Evolutionary conservation across 1,140 invertebrate species (phyloP), one percentile per base, ranked within the genome.

Genomic region (Hycleus phaleratus): DNA sequence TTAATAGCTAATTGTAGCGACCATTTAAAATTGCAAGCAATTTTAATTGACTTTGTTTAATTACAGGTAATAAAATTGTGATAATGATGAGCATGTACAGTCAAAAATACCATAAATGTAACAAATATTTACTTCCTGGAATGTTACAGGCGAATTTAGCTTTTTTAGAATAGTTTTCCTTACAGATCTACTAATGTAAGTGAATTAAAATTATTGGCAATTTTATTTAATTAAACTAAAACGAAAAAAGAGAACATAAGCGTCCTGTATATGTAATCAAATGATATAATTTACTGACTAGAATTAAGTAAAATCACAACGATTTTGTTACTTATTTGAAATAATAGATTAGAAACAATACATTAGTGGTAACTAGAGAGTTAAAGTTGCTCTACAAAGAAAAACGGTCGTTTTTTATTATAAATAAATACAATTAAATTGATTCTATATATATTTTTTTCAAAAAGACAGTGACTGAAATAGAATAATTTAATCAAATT

Each of bases 291-390:
- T 39, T 24, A 64, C 59, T 64, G 63, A 64, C 63, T 64, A 64
- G 63, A 64, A 64, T 64, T 64, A 59, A 50, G 59, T 38, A 56
- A 61, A 32, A 64, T 64, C 63, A 64, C 63, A 64, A 64, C 55
- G 53, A 55, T 12, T 51, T 52, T 45, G 32, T 5, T 32, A 32
- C 32, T 32, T 32, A 32, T 32, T 32, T 32, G 32, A 32, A 32
- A 32, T 5, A 4, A 32, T 18, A 18, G 18, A 32, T 5, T 32
- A 32, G 32, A 32, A 32, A 32, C 32, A 32, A 32, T 32, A 32
- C 32, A 32, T 32, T 32, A 32, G 18, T 53, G 51, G 51, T 53
- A 53, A 53, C 51, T 53, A 53, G 50, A 32, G 32, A 32, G 32
- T 32, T 32, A 32, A 32, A 32, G 32, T 32, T 5, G 18, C 18